A percentile compares a stretch with the other conserved stretches of the same genome.
phyloP scores from a whole-genome alignment of 2,888 invertebrate species.

The Melinopterus prodromus region DNA sequence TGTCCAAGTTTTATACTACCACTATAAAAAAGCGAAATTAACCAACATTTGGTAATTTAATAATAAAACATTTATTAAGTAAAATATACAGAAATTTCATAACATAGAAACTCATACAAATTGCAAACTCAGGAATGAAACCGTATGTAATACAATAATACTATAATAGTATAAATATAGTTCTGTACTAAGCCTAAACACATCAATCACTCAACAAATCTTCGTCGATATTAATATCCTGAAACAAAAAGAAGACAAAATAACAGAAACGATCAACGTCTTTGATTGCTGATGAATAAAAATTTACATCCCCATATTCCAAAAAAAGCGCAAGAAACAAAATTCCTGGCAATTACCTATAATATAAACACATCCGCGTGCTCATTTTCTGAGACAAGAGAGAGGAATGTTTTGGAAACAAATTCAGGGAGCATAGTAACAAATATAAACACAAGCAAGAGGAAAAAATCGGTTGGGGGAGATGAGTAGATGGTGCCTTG shows the following conservation, averaged over 20 bases:
- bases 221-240: constrained; percentile 79
- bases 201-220: constrained; percentile 71
- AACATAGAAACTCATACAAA: constrained; percentile 22
- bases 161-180: constrained; percentile 21
- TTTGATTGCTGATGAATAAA: too few relatives aligned
- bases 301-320: background rate
- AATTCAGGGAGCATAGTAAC: constrained; percentile 38
- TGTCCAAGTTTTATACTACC: too few relatives aligned
- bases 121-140: constrained; percentile 23
- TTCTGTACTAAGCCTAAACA: constrained; percentile 12
- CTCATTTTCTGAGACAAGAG: background rate
- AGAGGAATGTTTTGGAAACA: constrained; percentile 39
- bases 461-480: background rate
- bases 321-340: background rate
- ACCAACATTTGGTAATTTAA: background rate
- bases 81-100: constrained; percentile 27
- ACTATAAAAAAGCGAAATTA: background rate
- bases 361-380: background rate
- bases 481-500: background rate
- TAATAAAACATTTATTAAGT: constrained; percentile 28
- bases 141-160: constrained; percentile 25
- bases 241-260: constrained; percentile 47
- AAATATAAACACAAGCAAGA: constrained; percentile 38
- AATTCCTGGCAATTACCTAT: background rate
- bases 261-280: background rate